These are phyloP conservation scores for Falco columbarius DNA, from an alignment of 2,797 vertebrate species.

Conservation along the genomic window DNA sequence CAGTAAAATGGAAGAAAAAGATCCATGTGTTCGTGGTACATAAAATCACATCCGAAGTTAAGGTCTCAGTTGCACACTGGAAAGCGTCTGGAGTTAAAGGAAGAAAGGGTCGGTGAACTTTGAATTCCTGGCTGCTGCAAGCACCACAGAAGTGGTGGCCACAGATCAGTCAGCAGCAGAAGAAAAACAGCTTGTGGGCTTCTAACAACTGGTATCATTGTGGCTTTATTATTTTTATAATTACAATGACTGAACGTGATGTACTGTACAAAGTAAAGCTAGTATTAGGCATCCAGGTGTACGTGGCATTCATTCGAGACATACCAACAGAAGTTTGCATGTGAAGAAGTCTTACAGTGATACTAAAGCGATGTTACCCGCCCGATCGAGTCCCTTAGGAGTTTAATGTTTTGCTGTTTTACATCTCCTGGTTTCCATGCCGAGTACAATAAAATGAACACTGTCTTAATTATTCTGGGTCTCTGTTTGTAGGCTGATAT, in stretches of 20 bases:
- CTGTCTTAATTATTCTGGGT: slow-evolving; percentile 53
- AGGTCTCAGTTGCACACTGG: background rate
- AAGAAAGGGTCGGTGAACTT: background rate
- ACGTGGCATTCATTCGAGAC: slow-evolving; percentile 35
- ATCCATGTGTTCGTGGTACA: background rate
- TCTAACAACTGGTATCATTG: slow-evolving; percentile 5
- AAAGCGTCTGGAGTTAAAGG: background rate
- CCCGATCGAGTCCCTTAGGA: slow-evolving; percentile 18
- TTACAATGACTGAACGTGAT: slow-evolving; percentile 28
- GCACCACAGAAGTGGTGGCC: background rate
- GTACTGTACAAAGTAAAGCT: slow-evolving; percentile 46
- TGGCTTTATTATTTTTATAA: slow-evolving; percentile 43
- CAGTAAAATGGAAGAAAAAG: background rate
- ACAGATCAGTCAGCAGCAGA: background rate
- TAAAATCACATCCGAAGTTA: background rate
- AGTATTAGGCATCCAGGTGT: slow-evolving; percentile 52
- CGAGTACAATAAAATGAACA: slow-evolving; percentile 66
- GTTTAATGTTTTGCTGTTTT: slow-evolving; percentile 69
- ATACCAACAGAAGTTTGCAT: slow-evolving; percentile 42
- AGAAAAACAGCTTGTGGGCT: background rate
- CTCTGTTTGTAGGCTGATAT: slow-evolving; percentile 31
- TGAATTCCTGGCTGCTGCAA: background rate
- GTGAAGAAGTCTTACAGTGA: slow-evolving; percentile 50
- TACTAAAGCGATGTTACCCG: slow-evolving; percentile 46
- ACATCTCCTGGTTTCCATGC: slow-evolving; percentile 67